A percentile compares a stretch with the other conserved stretches of the same genome.
Conservation (phyloP, 1,140 invertebrate species). For the Spodoptera litura region DNA sequence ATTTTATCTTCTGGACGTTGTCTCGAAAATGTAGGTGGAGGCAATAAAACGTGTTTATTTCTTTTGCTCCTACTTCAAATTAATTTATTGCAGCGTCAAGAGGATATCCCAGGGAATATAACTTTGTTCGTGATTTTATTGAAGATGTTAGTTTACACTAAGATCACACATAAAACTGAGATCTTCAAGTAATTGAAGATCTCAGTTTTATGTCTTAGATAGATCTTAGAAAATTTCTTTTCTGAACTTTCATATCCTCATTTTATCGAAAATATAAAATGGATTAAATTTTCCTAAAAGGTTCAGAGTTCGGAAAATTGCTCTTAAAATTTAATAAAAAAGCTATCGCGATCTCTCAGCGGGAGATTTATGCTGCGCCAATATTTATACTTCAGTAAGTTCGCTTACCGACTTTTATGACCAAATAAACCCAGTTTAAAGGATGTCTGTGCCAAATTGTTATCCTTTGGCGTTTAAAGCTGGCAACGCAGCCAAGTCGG, state of each 20-base stretch:
- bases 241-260: neutral
- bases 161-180: too few species aligned
- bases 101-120: conserved; percentile 21
- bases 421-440: conserved; percentile 1
- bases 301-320: conserved; percentile 3
- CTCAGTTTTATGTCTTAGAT: neutral
- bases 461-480: conserved; percentile 19
- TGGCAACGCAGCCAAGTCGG: conserved; percentile 8
- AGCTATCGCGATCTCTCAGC: neutral
- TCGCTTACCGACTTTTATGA: conserved; percentile 2
- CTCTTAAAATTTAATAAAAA: conserved; percentile 15
- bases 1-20: conserved; percentile 31
- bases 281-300: neutral
- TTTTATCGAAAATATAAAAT: neutral
- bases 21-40: conserved; percentile 42
- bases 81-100: conserved; percentile 38
- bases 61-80: conserved; percentile 32
- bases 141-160: neutral
- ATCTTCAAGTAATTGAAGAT: conserved; percentile 1
- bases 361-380: neutral
- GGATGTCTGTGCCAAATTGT: neutral
- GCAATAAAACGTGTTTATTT: conserved; percentile 33
- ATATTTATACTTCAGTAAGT: conserved; percentile 9
- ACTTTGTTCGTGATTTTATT: conserved; percentile 30
- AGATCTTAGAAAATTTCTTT: neutral